Evolutionary conservation across 1,140 invertebrate genomes (phyloP).

Genomic region (Agrypnia vestita): DNA sequence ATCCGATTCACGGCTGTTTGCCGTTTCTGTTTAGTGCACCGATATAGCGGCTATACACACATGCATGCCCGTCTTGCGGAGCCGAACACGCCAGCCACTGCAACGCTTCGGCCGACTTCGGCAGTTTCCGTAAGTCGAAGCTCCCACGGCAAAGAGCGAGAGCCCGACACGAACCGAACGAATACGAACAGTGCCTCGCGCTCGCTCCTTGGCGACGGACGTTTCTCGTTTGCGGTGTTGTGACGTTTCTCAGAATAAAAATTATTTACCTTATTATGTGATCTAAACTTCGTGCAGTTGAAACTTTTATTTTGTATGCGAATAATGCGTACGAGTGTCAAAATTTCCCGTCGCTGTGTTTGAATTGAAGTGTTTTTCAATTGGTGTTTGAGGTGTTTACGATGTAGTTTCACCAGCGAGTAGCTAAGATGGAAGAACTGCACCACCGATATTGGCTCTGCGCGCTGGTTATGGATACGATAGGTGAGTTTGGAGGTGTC

Average conservation of each 20-base stretch:
- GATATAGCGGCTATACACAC: slow-evolving; percentile 12
- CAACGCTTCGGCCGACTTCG: slow-evolving; percentile 22
- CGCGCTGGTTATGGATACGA: slow-evolving; percentile 24
- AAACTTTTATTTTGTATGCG: slow-evolving; percentile 28
- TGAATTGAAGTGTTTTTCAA: slow-evolving; percentile 10
- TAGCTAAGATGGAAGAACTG: slow-evolving; percentile 25
- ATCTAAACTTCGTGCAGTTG: slow-evolving; percentile 6
- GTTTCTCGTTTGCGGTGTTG: not conserved
- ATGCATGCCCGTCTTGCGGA: not conserved
- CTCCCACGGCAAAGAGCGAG: slow-evolving; percentile 13
- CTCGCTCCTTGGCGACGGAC: slow-evolving; percentile 39
- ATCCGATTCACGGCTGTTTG: slow-evolving; percentile 20
- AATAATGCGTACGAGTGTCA: slow-evolving; percentile 27
- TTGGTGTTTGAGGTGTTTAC: slow-evolving; percentile 40
- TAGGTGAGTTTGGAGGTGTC: slow-evolving; percentile 46
- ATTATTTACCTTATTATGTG: slow-evolving; percentile 32
- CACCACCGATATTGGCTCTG: slow-evolving; percentile 20
- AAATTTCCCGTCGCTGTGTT: slow-evolving; percentile 1
- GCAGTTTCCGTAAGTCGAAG: slow-evolving; percentile 18
- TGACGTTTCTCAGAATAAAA: not conserved
- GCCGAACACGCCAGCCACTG: slow-evolving; percentile 8
- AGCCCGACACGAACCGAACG: slow-evolving; percentile 6
- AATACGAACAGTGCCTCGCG: slow-evolving; percentile 41
- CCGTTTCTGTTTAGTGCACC: slow-evolving; percentile 31
- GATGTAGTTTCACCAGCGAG: slow-evolving; percentile 45